Conservation (phyloP, 2,797 vertebrate species). For the Amazonetta brasiliensis region DNA sequence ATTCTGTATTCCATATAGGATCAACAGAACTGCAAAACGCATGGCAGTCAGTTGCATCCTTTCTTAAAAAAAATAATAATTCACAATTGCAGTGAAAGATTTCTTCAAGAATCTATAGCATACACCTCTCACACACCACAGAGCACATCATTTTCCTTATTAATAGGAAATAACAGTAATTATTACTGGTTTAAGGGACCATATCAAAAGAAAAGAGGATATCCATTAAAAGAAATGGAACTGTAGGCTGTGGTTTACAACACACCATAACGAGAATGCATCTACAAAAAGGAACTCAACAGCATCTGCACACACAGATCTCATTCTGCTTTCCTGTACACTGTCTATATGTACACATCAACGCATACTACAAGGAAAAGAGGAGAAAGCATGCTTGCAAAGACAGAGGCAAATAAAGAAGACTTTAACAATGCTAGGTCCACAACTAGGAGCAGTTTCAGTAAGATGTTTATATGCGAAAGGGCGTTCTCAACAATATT, state of each 20-base stretch:
- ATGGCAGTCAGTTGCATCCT: neutral
- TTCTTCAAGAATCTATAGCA: neutral
- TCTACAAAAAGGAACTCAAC: neutral
- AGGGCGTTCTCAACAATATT: neutral
- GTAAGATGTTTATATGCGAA: neutral
- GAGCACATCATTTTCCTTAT: rapidly evolving
- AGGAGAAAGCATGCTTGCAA: neutral
- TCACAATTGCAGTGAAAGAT: neutral
- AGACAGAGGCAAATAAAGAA: neutral
- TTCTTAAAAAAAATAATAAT: neutral
- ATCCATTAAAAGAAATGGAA: neutral
- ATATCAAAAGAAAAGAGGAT: neutral
- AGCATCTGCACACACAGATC: neutral
- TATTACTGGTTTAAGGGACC: neutral
- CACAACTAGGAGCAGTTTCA: neutral
- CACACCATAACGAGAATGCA: neutral
- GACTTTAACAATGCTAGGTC: neutral
- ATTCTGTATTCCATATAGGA: neutral
- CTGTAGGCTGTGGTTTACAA: neutral
- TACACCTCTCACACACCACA: neutral
- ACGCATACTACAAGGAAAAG: neutral
- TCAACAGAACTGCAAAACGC: neutral
- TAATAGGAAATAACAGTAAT: neutral
- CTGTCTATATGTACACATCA: neutral
- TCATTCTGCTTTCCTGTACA: neutral